Conservation (phyloP, 2,113 vertebrate species). For the Garra rufa region DNA sequence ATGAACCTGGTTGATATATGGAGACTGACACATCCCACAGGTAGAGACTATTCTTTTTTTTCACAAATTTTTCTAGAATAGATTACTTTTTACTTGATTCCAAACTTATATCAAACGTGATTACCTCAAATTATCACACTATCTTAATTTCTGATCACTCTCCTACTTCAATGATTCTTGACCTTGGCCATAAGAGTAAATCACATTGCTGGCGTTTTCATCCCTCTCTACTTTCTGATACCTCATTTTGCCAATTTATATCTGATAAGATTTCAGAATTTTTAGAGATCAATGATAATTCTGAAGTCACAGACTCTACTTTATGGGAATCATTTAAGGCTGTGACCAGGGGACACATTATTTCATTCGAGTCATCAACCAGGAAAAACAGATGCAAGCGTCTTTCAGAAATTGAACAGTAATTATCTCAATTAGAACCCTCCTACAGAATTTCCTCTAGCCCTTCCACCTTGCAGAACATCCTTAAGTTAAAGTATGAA, state of each 20-base stretch:
- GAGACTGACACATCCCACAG: not conserved
- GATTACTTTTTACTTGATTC: not conserved
- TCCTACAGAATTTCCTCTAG: not conserved
- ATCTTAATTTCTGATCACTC: slow-evolving; percentile 42
- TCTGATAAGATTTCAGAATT: slow-evolving; percentile 21
- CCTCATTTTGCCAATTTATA: slow-evolving; percentile 23
- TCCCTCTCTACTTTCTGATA: slow-evolving; percentile 35
- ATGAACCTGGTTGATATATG: not conserved
- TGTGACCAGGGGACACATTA: not conserved
- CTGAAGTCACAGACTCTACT: slow-evolving; percentile 10
- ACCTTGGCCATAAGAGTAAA: not conserved
- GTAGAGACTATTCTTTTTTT: not conserved
- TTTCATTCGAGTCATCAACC: not conserved
- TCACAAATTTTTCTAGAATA: slow-evolving; percentile 4
- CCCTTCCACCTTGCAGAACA: not conserved
- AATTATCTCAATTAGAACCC: slow-evolving; percentile 1
- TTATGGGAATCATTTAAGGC: slow-evolving; percentile 4
- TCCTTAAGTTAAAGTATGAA: not conserved
- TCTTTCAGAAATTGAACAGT: not conserved
- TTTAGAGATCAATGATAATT: slow-evolving; percentile 24
- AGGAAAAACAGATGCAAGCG: not conserved
- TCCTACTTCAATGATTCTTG: not conserved
- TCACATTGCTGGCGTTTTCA: not conserved
- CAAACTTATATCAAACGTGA: not conserved
- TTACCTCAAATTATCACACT: slow-evolving; percentile 7